These are phyloP conservation scores for Emys orbicularis DNA, from an alignment of 2,797 vertebrate species.

Conservation along the genomic window DNA sequence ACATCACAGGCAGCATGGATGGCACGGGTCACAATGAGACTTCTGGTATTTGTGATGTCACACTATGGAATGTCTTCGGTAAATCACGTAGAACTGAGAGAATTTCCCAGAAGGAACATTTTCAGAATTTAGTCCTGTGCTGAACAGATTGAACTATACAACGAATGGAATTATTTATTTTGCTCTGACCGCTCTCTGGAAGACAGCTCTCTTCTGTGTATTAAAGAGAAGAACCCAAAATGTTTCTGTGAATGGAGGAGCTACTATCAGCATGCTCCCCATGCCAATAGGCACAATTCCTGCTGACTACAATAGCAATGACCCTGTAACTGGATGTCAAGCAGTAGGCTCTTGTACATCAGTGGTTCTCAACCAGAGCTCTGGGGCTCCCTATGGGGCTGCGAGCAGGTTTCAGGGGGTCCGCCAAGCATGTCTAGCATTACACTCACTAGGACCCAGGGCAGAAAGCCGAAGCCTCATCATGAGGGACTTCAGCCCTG, in stretches of 20 bases:
- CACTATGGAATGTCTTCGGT: neutral
- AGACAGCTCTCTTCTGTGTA: conserved; percentile 5
- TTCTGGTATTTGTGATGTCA: neutral
- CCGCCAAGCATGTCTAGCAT: too few species aligned
- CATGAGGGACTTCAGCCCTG: too few species aligned
- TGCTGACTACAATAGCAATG: conserved; percentile 1
- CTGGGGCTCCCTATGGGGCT: too few species aligned
- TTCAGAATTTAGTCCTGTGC: conserved; percentile 65
- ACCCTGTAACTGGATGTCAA: conserved; percentile 12
- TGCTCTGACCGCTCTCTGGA: neutral
- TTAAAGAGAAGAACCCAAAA: neutral
- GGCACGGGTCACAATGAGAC: accelerated
- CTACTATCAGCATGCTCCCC: neutral
- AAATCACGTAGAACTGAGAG: neutral
- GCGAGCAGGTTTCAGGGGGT: too few species aligned
- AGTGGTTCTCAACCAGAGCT: too few species aligned
- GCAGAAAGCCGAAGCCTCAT: too few species aligned
- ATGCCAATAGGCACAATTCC: neutral
- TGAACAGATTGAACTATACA: conserved; percentile 51
- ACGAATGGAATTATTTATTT: neutral
- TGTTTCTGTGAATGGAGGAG: neutral
- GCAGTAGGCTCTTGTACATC: accelerated
- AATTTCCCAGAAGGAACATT: conserved; percentile 20
- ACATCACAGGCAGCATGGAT: neutral
- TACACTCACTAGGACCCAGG: too few species aligned